Evolutionary conservation across 2,113 vertebrate species (phyloP), one percentile per base, ranked within the genome.

Genomic region (Phaetusa simplex): DNA sequence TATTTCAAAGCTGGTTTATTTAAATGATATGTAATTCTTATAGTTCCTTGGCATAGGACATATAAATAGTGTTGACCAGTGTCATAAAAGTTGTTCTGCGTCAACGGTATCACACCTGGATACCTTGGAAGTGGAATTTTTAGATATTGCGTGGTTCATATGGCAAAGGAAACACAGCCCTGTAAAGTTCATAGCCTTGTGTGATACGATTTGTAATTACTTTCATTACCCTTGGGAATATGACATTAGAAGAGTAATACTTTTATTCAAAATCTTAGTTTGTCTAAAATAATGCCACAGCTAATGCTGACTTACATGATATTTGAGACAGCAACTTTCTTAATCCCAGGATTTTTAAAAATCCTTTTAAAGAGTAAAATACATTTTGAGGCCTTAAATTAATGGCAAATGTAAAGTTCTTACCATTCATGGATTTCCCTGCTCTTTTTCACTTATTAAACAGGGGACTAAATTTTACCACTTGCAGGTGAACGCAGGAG

Each of bases 381-480:
- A 76, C 14, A 42, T 95, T 78, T 93, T 14, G 4, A 80, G 43
- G 42, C 23, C 32, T 94, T 82, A 92, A 93, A 89, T 59, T 71
- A 45, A 91, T 88, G 64, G 45, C 34, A 74, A 27, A 73, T 50
- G n/a, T 87, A 61, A 96, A 94, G 29, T 93, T 95, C 83, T 95
- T 78, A 49, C 6, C 38, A 43, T 90, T 91, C 24, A 29, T 47
- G 50, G 21, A 79, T 66, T 92, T 65, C 53, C 9, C 24, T 43
- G 53, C 24, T 77, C 40, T 80, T 86, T 85, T 53, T 34, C 43
- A 26, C 6, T 65, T 77, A 17, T 8, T 70, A 86, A 79, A 38
- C 8, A 36, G 15, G 23, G 20, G 8, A 65, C 32, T 86, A 64
- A 66, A 80, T 93, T 88, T 78, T 82, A 19, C 11, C 26, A 19